These are phyloP conservation scores for Petrophora chlorosata DNA, from an alignment of 2,888 invertebrate species.

Conservation along the genomic window DNA sequence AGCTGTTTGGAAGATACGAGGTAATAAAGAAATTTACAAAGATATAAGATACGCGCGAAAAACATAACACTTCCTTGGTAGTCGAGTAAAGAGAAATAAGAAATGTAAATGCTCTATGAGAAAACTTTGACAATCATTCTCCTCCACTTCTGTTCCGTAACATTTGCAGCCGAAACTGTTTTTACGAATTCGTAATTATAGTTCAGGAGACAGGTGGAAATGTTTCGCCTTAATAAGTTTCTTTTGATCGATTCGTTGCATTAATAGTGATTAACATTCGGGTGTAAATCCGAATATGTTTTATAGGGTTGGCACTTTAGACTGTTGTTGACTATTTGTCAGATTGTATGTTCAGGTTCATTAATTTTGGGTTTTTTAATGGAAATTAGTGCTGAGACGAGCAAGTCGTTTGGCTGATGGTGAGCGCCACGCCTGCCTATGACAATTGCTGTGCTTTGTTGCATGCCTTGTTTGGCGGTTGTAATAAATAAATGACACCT, in stretches of 20 bases:
- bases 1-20: too few species aligned
- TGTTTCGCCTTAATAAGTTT: slow-evolving; percentile 40
- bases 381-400: too few species aligned
- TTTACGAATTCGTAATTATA: slow-evolving; percentile 69
- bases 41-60: too few species aligned
- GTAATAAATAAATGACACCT: too few species aligned
- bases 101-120: not conserved
- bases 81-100: too few species aligned
- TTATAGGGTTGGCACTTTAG: slow-evolving; percentile 8
- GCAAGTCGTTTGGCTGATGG: too few species aligned
- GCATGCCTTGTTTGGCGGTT: too few species aligned
- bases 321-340: not conserved
- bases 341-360: too few species aligned
- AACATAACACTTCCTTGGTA: too few species aligned
- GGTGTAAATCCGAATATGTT: slow-evolving; percentile 9
- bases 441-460: not conserved
- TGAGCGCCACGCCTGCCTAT: not conserved
- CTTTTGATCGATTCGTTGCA: slow-evolving; percentile 29
- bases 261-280: slow-evolving; percentile 12
- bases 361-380: too few species aligned
- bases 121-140: slow-evolving; percentile 49
- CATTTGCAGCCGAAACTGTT: slow-evolving; percentile 61
- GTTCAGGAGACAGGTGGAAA: slow-evolving; percentile 63
- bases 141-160: slow-evolving; percentile 41
- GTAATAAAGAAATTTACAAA: too few species aligned